A percentile compares a stretch with the other conserved stretches of the same genome.
phyloP scores from a whole-genome alignment of 2,113 vertebrate species.

The Sinocyclocheilus maitianheensis region DNA sequence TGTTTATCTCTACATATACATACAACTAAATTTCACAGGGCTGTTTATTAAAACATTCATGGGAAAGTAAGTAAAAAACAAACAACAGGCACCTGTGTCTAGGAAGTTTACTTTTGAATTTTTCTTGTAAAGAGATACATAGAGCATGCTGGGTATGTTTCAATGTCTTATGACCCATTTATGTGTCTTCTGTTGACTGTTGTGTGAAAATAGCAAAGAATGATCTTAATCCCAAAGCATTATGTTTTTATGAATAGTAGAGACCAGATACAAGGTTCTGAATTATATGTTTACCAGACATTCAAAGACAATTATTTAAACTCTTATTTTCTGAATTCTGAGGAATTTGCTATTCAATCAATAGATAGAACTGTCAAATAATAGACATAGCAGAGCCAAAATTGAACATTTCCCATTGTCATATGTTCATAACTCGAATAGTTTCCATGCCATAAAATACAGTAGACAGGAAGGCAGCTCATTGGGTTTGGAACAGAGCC shows the following conservation, averaged over 20 bases:
- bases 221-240: neutral
- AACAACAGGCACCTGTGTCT: neutral
- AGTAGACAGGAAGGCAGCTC: too few species aligned
- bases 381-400: too few species aligned
- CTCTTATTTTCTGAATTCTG: too few species aligned
- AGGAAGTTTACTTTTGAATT: conserved; percentile 29
- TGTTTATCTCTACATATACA: neutral
- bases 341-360: too few species aligned
- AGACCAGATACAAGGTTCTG: neutral
- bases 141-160: neutral
- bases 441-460: too few species aligned
- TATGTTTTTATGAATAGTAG: neutral
- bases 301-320: too few species aligned
- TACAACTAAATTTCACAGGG: neutral
- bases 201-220: conserved; percentile 22
- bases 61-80: conserved; percentile 26
- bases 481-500: too few species aligned
- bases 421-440: too few species aligned
- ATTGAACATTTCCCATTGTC: too few species aligned
- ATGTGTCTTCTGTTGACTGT: neutral
- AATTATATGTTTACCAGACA: too few species aligned
- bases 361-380: too few species aligned
- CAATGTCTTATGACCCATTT: neutral
- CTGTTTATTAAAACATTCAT: conserved; percentile 16
- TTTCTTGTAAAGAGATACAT: conserved; percentile 24